Evolutionary conservation across 2,797 vertebrate genomes (phyloP), one percentile per base, ranked within the genome.

Genomic region (Pseudochirops cupreus): DNA sequence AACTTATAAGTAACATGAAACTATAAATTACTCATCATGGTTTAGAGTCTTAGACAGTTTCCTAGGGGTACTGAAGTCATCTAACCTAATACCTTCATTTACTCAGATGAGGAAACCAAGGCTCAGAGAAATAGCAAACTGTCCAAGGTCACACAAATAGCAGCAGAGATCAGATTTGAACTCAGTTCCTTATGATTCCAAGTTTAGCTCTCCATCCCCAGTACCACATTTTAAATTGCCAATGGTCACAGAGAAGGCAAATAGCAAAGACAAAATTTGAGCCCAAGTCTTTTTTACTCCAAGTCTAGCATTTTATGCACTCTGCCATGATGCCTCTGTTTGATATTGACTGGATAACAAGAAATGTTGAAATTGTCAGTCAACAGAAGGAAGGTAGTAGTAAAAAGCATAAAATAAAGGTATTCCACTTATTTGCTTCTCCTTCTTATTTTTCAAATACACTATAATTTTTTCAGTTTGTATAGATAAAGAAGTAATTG

Each of bases 401-500:
- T 24, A 46, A 46, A 46, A 33, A 46, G 9, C 39, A 82, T 46
- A 24, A 82, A 46, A 46, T 46, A 82, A 39, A 74, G 1, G 9
- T 13, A 67, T 82, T 91, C 62, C 54, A 55, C 26, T 92, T 11
- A 29, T 54, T 90, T 67, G 5, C 54, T 93, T 55, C 11, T 95
- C 50, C 4, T 94, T 29, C 59, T 97, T 93, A 16, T 96, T 74
- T n/a, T 82, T 3, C 16, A 33, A 46, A 94, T 56, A 91, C 53
- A n/a, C 56, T 39, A 1, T 90, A 89, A 67, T 33, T 39, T 50
- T 39, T 93, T 94, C 55, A 18, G 0, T 91, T 57, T 21, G 1
- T 16, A 58, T 54, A 46, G 13, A 53, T 56, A 93, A 91, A 53
- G 33, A 96, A 92, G n/a, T 46, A 96, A 96, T 91, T 97, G 92